These are phyloP conservation scores for Ethmia dodecea DNA, from an alignment of 2,888 invertebrate genomes.

Conservation along the genomic window DNA sequence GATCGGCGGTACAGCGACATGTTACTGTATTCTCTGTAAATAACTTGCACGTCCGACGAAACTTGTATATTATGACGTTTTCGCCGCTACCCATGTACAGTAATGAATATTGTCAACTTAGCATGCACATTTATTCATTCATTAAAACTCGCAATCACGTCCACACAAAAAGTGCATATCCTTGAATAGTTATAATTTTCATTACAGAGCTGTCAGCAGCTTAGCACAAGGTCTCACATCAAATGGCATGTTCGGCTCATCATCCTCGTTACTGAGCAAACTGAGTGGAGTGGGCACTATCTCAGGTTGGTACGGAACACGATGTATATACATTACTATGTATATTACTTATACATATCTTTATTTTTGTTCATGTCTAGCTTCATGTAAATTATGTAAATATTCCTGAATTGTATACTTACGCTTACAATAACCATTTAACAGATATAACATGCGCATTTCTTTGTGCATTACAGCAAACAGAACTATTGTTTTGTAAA, in stretches of 20 bases:
- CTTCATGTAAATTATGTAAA: conserved; percentile 11
- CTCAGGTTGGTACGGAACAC: conserved; percentile 56
- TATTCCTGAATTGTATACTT: conserved; percentile 1
- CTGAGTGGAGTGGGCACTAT: conserved; percentile 71
- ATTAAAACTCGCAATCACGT: conserved; percentile 4
- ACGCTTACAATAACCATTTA: not conserved
- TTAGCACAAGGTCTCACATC: conserved; percentile 79
- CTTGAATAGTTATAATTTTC: conserved; percentile 41
- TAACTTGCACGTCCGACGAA: conserved; percentile 6
- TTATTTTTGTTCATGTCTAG: not conserved
- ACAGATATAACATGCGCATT: no score
- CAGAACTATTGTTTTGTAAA: no score
- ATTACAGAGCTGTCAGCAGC: conserved; percentile 73
- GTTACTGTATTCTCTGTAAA: conserved; percentile 6
- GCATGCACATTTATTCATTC: conserved; percentile 9
- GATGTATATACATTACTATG: conserved; percentile 4
- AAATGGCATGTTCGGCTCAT: conserved; percentile 87
- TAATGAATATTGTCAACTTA: conserved; percentile 11
- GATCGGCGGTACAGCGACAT: conserved; percentile 5
- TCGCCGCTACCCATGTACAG: conserved; percentile 11
- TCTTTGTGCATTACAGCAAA: no score
- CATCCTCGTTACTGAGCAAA: conserved; percentile 80
- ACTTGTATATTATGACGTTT: conserved; percentile 11
- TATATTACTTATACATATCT: not conserved
- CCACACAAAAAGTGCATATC: conserved; percentile 2